phyloP scores from a whole-genome alignment of 1,140 invertebrate species.

The Drosophila pandora region DNA sequence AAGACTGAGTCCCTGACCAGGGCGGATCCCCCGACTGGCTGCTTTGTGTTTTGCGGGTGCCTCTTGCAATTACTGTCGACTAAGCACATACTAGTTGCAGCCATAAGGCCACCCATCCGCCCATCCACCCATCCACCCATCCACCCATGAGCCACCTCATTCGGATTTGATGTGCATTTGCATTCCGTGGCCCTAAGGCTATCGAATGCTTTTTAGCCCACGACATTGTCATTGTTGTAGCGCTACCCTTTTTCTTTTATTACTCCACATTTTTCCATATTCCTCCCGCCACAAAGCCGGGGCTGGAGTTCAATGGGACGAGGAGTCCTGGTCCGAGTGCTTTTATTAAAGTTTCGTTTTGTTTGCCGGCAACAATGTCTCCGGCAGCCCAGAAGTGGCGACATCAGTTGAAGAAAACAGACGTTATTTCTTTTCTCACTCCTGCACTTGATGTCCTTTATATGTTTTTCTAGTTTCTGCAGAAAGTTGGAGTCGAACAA shows the following conservation, averaged over 20 bases:
- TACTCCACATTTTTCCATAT: conserved; percentile 33
- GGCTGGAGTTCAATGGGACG: conserved; percentile 11
- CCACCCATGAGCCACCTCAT: conserved; percentile 10
- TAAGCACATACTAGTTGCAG: not conserved
- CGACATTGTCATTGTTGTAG: conserved; percentile 68
- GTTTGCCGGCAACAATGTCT: conserved; percentile 70
- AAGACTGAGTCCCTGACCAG: conserved; percentile 42
- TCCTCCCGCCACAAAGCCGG: conserved; percentile 55
- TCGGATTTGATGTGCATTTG: conserved; percentile 62
- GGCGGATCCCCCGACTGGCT: conserved; percentile 18
- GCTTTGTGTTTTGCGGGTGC: conserved; percentile 31
- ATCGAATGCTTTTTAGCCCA: conserved; percentile 66
- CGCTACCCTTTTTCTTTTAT: conserved; percentile 42
- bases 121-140: not conserved
- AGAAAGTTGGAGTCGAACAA: conserved; percentile 39
- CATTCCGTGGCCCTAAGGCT: conserved; percentile 61
- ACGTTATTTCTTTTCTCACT: not conserved
- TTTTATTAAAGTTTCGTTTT: conserved; percentile 79
- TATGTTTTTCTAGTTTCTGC: not conserved
- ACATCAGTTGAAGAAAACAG: conserved; percentile 43
- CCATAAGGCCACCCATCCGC: not conserved
- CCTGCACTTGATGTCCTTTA: not conserved
- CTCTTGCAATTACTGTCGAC: conserved; percentile 62
- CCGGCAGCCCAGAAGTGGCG: conserved; percentile 59
- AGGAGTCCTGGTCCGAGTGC: conserved; percentile 43